Evolutionary conservation across 2,888 invertebrate species (phyloP), one percentile per base, ranked within the genome.

Genomic region (Rutpela maculata): DNA sequence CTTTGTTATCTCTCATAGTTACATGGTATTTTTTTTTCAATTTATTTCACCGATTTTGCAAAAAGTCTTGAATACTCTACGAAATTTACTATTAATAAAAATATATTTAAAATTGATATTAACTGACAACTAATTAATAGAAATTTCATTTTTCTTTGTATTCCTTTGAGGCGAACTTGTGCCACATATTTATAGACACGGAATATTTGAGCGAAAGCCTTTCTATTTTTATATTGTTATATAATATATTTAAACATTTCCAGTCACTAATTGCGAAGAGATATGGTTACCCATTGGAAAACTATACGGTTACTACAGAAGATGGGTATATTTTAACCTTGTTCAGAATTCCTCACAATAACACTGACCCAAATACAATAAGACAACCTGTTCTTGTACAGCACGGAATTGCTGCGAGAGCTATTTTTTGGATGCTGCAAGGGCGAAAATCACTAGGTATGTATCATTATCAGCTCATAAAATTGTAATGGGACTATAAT

Each of bases 241-340:
- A 7, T 4, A n/a, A 17, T 55, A 55, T 55, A 0, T 18, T 56
- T 56, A 10, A 18, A 56, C 9, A 59, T 59, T 59, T 59, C 5
- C 56, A 79, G 79, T 11, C 65, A 12, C 22, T 73, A 19, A 65
- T 79, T 74, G 90, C 91, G 75, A 85, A 83, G 75, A 86, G 90
- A 50, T 90, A 93, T 71, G 94, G 93, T 56, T 96, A 94, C 87
- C 90, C 91, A 0, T 91, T 93, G 0, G 95, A 95, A 87, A 91
- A 92, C 1, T 94, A 95, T 84, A 90, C 91, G 0, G 92, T 95
- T 0, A 88, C 91, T 15, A 97, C 97, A 0, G 91, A 93, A 18
- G 97, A 97, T 88, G 96, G 96, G 1, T 97, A 95, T 87, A 91
- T 96, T 62, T 90, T 97, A 59, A 94, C 93, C 1, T 55, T 85